A percentile compares a stretch with the other conserved stretches of the same genome.
Conservation (phyloP, 2,888 invertebrate genomes). For the Eupithecia inturbata region DNA sequence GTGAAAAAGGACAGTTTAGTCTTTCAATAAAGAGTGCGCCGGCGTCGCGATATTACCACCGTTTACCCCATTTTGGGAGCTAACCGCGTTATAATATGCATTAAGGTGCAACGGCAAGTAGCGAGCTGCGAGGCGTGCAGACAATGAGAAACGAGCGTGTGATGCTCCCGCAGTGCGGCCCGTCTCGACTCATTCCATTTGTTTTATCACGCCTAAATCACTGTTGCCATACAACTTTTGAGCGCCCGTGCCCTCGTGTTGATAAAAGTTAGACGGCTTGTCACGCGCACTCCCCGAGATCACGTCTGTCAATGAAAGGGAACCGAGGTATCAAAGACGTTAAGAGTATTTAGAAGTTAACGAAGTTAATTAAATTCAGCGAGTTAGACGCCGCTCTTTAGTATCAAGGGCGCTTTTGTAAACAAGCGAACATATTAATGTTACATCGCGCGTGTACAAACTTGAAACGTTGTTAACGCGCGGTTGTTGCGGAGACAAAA, state of each 20-base stretch:
- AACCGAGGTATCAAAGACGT: conserved; percentile 80
- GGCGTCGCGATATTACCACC: conserved; percentile 72
- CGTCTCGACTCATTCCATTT: conserved; percentile 71
- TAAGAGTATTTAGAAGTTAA: conserved; percentile 84
- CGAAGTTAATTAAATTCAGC: conserved; percentile 83
- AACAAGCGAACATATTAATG: conserved; percentile 79
- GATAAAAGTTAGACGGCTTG: conserved; percentile 81
- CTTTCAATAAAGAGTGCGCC: conserved; percentile 78
- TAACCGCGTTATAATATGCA: conserved; percentile 82
- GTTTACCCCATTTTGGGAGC: conserved; percentile 75
- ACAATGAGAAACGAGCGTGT: conserved; percentile 81
- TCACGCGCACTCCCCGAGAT: conserved; percentile 70
- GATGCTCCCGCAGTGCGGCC: conserved; percentile 80
- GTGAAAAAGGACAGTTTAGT: conserved; percentile 82
- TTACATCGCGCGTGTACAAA: conserved; percentile 76
- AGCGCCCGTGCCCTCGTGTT: conserved; percentile 58
- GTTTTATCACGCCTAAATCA: conserved; percentile 81
- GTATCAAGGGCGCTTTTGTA: conserved; percentile 79
- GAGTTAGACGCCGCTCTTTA: conserved; percentile 78
- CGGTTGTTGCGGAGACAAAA: conserved; percentile 63
- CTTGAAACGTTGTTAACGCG: conserved; percentile 71
- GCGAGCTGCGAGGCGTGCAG: conserved; percentile 66
- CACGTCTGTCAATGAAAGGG: conserved; percentile 78
- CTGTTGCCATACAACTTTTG: conserved; percentile 75
- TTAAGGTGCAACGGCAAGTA: conserved; percentile 80